Evolutionary conservation across 1,140 invertebrate species (phyloP).

Genomic region (Cardiocondyla obscurior): DNA sequence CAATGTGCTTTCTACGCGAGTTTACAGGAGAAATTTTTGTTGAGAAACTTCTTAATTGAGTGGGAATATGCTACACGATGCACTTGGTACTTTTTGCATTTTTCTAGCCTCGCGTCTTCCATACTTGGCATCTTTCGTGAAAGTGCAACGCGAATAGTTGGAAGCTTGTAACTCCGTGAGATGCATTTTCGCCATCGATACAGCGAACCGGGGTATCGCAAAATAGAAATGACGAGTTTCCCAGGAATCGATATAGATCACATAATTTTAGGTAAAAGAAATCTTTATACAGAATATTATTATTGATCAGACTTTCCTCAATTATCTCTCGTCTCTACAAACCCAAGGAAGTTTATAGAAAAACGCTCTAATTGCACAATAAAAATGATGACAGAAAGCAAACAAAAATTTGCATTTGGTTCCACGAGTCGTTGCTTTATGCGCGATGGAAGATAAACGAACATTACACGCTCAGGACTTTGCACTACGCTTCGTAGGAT

Average conservation of each 20-base stretch:
- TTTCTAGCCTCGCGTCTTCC: conserved; percentile 5
- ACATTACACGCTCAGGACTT: conserved; percentile 42
- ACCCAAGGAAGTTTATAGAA: background rate
- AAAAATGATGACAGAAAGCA: conserved; percentile 37
- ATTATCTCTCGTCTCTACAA: background rate
- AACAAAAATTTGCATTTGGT: conserved; percentile 54
- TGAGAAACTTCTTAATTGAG: conserved; percentile 52
- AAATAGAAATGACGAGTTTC: conserved; percentile 4
- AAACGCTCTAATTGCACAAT: conserved; percentile 41
- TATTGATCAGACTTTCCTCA: background rate
- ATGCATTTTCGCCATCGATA: conserved; percentile 28
- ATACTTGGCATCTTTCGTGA: background rate
- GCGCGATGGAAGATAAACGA: conserved; percentile 49
- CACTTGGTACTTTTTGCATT: conserved; percentile 23
- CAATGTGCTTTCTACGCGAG: background rate
- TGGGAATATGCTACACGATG: conserved; percentile 28
- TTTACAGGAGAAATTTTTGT: conserved; percentile 40
- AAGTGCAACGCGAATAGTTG: background rate
- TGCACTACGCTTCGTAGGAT: conserved; percentile 29
- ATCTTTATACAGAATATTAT: background rate
- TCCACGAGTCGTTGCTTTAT: conserved; percentile 38
- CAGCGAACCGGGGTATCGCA: background rate
- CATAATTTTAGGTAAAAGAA: conserved; percentile 16
- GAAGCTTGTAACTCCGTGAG: conserved; percentile 14
- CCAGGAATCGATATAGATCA: background rate